These are phyloP conservation scores for Cirrhinus molitorella DNA, from an alignment of 2,797 vertebrate genomes.

Conservation along the genomic window DNA sequence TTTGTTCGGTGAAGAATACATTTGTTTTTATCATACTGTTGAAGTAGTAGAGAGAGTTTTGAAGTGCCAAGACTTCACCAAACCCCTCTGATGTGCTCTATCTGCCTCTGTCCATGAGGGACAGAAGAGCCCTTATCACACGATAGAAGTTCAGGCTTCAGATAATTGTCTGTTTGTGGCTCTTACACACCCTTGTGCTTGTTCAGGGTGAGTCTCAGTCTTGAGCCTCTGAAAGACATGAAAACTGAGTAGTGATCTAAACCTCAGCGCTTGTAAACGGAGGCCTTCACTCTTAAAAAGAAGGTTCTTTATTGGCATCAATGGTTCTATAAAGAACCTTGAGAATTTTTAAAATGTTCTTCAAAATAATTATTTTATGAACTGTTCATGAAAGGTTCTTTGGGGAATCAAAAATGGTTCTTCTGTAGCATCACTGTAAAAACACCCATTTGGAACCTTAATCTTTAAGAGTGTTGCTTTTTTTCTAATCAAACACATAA, in stretches of 20 bases:
- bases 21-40: background rate
- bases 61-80: background rate
- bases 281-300: background rate
- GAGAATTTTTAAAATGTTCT: too few relatives aligned
- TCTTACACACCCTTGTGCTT: conserved; percentile 22
- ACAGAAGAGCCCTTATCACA: conserved; percentile 33
- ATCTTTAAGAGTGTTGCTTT: background rate
- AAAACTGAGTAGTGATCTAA: conserved; percentile 4
- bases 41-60: background rate
- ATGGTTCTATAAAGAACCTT: too few relatives aligned
- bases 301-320: too few relatives aligned
- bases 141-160: conserved; percentile 14
- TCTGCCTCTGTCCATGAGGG: conserved; percentile 10
- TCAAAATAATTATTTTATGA: too few relatives aligned
- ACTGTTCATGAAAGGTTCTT: too few relatives aligned
- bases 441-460: too few relatives aligned
- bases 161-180: conserved; percentile 28
- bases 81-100: conserved; percentile 15
- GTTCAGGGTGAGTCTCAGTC: background rate
- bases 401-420: too few relatives aligned
- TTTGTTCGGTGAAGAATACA: background rate
- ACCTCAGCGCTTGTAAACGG: background rate
- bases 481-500: background rate
- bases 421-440: too few relatives aligned
- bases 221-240: background rate